Evolutionary conservation across 2,113 vertebrate genomes (phyloP), one percentile per base, ranked within the genome.

Genomic region (Austrofundulus limnaeus): DNA sequence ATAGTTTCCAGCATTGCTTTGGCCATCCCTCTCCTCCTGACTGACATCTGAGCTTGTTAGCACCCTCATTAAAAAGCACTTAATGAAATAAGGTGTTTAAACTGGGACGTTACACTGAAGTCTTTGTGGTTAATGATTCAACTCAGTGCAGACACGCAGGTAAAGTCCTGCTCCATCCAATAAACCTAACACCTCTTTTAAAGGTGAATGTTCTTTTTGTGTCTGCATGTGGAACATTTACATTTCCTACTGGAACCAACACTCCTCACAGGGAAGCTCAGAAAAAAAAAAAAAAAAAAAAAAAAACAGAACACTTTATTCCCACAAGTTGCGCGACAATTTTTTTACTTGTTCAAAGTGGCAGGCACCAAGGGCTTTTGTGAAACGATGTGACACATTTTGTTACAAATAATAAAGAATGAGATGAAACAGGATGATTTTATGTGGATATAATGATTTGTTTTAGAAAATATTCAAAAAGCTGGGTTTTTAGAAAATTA

Each of bases 51-150:
- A 31, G 74, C 84, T 80, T 73, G 83, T 87, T 85, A 88, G 80
- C 38, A 10, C 69, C 52, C 77, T 87, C 79, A 68, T 89, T 89
- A 90, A 89, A 83, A 84, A 82, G 56, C 73, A 81, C 77, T 87
- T 86, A 84, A 84, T 86, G 84, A 89, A 92, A 89, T 80, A 78
- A 85, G 82, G 83, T 89, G 83, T 87, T 85, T 86, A 89, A 87
- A 87, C 56, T 61, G 62, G 57, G 49, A 20, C 64, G 80, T 79
- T 72, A 87, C 81, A 87, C 77, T 89, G 71, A 82, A 78, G 72
- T 68, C 81, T 87, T 85, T 87, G 87, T 89, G 81, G 84, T 76
- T 88, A 80, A 87, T 85, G 79, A 87, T 70, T 87, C 75, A 50
- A 82, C 71, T 43, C 51, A 21, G 69, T 7, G 34, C 61, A 64